Conservation (phyloP, 37 sponge, comb jelly and placozoan species). For the Bolinopsis microptera region DNA sequence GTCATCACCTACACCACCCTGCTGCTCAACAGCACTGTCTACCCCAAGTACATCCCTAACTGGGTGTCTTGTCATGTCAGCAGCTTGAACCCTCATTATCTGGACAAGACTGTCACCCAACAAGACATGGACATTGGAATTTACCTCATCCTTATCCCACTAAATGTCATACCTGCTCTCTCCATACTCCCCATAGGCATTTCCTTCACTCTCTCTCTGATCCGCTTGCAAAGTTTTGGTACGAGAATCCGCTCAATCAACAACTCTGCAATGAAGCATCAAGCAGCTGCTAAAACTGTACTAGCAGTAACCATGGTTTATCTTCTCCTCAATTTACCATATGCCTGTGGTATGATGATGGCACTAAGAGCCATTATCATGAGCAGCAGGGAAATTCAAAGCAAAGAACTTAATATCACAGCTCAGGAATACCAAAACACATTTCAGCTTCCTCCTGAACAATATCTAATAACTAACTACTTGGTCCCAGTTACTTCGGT, state of each 20-base stretch:
- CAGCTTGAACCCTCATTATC: neutral
- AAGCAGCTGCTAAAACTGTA: constrained; percentile 46
- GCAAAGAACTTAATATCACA: neutral
- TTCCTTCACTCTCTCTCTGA: neutral
- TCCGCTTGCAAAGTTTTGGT: neutral
- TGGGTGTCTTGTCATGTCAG: constrained; percentile 28
- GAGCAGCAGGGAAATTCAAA: neutral
- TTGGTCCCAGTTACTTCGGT: neutral
- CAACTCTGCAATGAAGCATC: neutral
- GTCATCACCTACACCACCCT: neutral
- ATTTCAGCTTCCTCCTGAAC: neutral
- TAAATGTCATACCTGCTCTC: constrained; percentile 40
- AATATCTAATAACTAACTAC: neutral
- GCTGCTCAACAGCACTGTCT: neutral
- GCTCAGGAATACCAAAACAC: neutral
- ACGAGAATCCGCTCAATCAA: neutral
- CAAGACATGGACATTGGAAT: neutral
- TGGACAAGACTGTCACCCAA: neutral
- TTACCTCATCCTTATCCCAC: neutral
- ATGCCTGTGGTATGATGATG: neutral
- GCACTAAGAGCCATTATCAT: neutral
- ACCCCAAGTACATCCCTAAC: neutral
- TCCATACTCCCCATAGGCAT: constrained; percentile 37
- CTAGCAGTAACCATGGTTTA: neutral
- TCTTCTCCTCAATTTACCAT: constrained; percentile 16